Evolutionary conservation across 2,113 vertebrate genomes (phyloP), one percentile per base, ranked within the genome.

Genomic region (Coracopsis vasa): DNA sequence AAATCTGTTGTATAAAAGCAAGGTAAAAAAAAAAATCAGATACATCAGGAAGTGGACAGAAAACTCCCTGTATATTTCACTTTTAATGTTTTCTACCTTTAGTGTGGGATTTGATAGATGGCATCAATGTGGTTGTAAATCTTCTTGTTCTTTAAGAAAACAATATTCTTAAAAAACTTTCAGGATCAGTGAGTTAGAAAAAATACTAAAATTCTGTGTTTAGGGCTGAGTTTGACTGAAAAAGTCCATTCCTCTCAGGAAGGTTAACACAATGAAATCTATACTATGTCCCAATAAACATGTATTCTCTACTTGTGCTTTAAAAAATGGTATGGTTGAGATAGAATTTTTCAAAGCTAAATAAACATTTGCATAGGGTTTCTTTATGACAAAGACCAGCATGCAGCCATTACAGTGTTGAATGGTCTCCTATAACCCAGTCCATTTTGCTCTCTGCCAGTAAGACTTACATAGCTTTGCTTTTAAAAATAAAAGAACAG

Each of bases 401-500:
- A 37, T 11, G 35, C 16, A 81, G 24, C 44, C 12, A 24, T 50
- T 61, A 44, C 42, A 31, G 33, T 50, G 41, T 35, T 50, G 78
- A 89, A 45, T 65, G 70, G 48, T 51, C 61, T 80, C 77, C 17
- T 45, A 70, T 84, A 96, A 84, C 66, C 64, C n/a, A 51, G 35
- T 72, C 69, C 33, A 4, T 65, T 92, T 84, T 95, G 62, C 45
- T 54, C 48, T 47, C 70, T 91, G 73, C n/a, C 65, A 70, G 83
- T 29, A 65, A 79, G 73, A 11, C 51, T 87, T 93, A 82, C 73
- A 82, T 78, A 92, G 62, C 53, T 89, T 87, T 31, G 83, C 91
- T 92, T 92, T 96, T 69, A 94, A 94, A 96, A 95, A 65, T 65
- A 72, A 81, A 94, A 92, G 75, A 86, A 50, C 31, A 37, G 79